Base-by-base conservation (phyloP, 2,113 vertebrate genomes). In the Entomyzon cyanotis region DNA sequence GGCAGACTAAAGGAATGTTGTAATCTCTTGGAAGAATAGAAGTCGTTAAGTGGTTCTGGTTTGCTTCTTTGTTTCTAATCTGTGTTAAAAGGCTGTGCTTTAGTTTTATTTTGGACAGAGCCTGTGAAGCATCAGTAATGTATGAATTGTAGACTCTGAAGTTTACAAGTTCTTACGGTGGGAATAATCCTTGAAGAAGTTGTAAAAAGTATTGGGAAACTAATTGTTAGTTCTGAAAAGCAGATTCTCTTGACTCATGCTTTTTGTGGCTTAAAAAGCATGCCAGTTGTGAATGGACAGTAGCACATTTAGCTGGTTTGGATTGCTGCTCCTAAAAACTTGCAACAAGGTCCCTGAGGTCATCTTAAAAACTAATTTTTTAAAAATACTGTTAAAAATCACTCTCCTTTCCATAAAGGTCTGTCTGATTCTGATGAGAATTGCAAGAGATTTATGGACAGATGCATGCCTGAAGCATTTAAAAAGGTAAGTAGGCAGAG, bases 391-490 rank as follows among this genome's bases (percentile, higher is more conserved):
- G 65, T 25, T 23, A 15, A 89, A 84, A 77, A 91, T 6, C 65
- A 19, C 10, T 96, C 30, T 96, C 69, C 46, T 96, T 92, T 94
- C 96, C 91, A 56, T 68, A 59, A 97, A 99, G 99, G 99, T 96
- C 98, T 99, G 77, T 99, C 99, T 35, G 99, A 99, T 80, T 99
- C 99, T 15, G 99, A 99, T 97, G 99, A 99, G 97, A 99, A 99
- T 96, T 99, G 99, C 96, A 99, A 99, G 97, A 98, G 99, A 31
- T 99, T 99, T 96, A 99, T 99, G 96, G 99, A 99, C 89, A 98
- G 99, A 64, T 99, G 99, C 97, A 99, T 99, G 99, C 99, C 99
- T 41, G 99, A 99, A 98, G 99, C 99, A 94, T 99, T 99, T 98
- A 99, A 99, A 97, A 99, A 99, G 99, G 99, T 99, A 91, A 97